Evolutionary conservation across 2,113 vertebrate genomes (phyloP).

Genomic region (Salvelinus alpinus): DNA sequence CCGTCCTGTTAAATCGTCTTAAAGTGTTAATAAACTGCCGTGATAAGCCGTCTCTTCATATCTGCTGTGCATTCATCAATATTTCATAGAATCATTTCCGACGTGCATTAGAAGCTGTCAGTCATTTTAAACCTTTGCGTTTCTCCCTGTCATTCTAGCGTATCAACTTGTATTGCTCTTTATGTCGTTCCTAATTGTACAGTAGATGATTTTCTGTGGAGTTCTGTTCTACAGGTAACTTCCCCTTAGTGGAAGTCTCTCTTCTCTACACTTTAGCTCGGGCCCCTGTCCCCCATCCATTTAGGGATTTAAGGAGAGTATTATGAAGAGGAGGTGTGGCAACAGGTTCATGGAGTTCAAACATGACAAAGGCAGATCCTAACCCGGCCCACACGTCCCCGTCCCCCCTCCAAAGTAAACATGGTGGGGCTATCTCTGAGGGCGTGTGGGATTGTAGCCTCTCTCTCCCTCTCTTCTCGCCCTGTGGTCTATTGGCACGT

Average conservation of each 20-base stretch:
- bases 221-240: background rate
- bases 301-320: background rate
- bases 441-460: background rate
- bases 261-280: background rate
- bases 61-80: background rate
- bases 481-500: background rate
- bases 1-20: background rate
- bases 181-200: background rate
- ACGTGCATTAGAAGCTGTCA: background rate
- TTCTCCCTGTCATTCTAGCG: background rate
- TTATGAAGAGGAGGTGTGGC: constrained; percentile 26
- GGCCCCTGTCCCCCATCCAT: background rate
- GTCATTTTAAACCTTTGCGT: background rate
- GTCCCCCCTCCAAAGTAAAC: background rate
- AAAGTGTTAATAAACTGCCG: background rate
- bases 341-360: constrained; percentile 16
- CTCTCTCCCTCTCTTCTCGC: background rate
- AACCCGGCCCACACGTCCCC: background rate
- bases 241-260: background rate
- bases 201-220: background rate
- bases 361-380: constrained; percentile 13
- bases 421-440: background rate
- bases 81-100: background rate
- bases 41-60: background rate
- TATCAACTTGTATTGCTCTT: background rate